These are phyloP conservation scores for Charina bottae DNA, from an alignment of 2,113 vertebrate genomes.

Conservation along the genomic window DNA sequence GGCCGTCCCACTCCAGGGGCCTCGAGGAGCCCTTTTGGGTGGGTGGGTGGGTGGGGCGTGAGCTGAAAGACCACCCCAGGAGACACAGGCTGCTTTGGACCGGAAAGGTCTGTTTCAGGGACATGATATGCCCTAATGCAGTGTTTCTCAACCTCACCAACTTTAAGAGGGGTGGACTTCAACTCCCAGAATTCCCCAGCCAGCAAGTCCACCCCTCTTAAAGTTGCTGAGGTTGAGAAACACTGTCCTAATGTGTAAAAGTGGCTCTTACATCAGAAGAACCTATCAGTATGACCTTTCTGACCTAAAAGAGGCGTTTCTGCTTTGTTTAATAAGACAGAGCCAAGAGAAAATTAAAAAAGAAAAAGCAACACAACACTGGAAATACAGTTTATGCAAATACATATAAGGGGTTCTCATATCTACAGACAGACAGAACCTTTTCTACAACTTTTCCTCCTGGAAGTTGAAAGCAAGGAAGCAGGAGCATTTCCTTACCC, in stretches of 20 bases:
- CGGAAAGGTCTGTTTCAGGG: neutral
- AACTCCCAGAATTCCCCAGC: too few relatives aligned
- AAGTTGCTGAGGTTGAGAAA: too few relatives aligned
- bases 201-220: too few relatives aligned
- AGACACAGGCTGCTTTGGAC: neutral
- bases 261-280: neutral
- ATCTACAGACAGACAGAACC: neutral
- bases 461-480: neutral
- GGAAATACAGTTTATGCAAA: neutral
- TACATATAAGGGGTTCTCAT: too few relatives aligned
- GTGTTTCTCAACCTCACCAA: too few relatives aligned
- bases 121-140: neutral
- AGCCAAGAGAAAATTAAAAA: neutral
- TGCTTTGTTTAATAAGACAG: neutral
- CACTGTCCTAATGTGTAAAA: neutral
- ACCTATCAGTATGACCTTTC: neutral
- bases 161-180: too few relatives aligned
- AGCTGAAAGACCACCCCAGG: neutral
- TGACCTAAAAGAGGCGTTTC: neutral
- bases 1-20: neutral
- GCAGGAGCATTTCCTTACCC: neutral
- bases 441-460: neutral
- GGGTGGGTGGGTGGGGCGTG: neutral
- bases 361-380: neutral
- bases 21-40: neutral